phyloP scores from a whole-genome alignment of 2,888 invertebrate species.

The Ophion costatus region DNA sequence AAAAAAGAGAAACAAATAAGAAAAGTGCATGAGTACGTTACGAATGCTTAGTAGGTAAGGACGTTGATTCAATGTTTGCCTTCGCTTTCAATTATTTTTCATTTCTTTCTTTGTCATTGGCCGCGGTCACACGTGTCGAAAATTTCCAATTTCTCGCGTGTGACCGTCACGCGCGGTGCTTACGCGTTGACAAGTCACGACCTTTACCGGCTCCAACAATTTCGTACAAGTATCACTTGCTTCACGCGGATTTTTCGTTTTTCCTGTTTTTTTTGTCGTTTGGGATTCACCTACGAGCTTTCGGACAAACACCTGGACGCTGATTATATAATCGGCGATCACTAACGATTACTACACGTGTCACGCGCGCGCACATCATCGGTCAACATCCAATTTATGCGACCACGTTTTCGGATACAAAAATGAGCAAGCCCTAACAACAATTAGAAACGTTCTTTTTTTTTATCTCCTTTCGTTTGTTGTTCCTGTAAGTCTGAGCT shows the following conservation, averaged over 20 bases:
- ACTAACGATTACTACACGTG: neutral
- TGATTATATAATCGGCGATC: neutral
- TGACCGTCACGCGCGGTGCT: neutral
- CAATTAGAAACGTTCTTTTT: neutral
- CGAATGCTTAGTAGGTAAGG: neutral
- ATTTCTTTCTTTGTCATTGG: neutral
- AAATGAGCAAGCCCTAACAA: neutral
- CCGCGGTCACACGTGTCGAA: neutral
- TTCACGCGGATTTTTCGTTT: neutral
- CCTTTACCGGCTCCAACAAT: neutral
- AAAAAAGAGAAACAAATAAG: conserved; percentile 32
- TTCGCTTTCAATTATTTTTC: neutral
- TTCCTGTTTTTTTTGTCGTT: neutral
- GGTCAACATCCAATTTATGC: neutral
- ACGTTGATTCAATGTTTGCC: neutral
- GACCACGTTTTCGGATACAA: neutral
- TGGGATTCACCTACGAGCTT: too few species aligned
- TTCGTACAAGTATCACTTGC: neutral
- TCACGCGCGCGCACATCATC: neutral
- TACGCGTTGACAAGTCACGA: neutral
- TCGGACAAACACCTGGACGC: neutral
- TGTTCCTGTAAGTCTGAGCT: neutral
- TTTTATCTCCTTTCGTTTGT: neutral
- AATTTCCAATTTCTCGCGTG: neutral
- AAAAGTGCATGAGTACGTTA: conserved; percentile 18